Conservation (phyloP, 2,113 vertebrate species). For the Aspiorhynchus laticeps region DNA sequence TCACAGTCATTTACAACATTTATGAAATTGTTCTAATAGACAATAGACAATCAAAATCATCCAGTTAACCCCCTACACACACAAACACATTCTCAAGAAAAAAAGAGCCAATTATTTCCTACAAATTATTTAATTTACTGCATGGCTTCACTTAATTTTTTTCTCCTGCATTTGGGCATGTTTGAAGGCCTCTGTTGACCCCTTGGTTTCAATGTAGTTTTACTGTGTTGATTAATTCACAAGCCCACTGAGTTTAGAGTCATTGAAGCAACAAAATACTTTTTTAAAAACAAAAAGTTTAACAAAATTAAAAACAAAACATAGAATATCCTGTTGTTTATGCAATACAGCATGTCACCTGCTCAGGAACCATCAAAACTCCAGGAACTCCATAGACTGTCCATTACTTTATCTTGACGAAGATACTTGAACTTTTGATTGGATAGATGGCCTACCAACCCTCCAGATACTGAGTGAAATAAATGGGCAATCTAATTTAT, state of each 20-base stretch:
- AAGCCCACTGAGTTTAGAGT: conserved; percentile 3
- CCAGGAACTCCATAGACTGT: not conserved
- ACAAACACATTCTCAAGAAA: conserved; percentile 5
- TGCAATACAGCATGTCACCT: not conserved
- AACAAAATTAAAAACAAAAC: not conserved
- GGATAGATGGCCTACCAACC: conserved; percentile 1
- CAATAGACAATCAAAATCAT: not conserved
- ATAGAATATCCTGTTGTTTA: not conserved
- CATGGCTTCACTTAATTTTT: conserved; percentile 47
- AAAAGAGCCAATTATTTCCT: conserved; percentile 54
- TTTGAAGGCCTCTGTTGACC: conserved; percentile 43
- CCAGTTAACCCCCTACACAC: not conserved
- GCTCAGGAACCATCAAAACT: not conserved
- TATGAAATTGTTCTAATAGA: not conserved
- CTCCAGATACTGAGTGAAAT: conserved; percentile 16
- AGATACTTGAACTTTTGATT: conserved; percentile 6
- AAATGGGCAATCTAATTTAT: conserved; percentile 43
- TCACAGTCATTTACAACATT: not conserved
- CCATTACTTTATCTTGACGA: not conserved
- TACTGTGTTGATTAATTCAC: conserved; percentile 31
- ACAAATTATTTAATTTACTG: conserved; percentile 56
- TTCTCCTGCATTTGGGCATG: conserved; percentile 15
- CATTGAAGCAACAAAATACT: conserved; percentile 12
- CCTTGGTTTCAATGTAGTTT: conserved; percentile 40
- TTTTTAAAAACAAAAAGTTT: too few species aligned